A percentile compares a stretch with the other conserved stretches of the same genome.
Evolutionary conservation across 1,140 invertebrate species (phyloP).

Genomic region (Belonocnema kinseyi): DNA sequence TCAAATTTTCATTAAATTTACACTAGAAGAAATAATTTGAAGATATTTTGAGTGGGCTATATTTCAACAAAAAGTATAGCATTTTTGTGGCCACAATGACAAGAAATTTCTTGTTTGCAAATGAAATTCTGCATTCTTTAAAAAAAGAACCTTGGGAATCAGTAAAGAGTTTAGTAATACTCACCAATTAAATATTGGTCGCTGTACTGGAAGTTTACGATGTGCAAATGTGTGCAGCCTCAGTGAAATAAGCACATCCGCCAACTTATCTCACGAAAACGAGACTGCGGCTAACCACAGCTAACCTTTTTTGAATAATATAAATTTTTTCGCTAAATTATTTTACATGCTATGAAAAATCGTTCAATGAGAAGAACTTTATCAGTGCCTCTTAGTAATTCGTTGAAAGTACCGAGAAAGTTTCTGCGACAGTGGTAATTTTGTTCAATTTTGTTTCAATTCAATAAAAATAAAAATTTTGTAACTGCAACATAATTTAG

Average conservation of each 20-base stretch:
- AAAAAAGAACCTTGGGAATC: constrained; percentile 13
- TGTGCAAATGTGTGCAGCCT: constrained; percentile 48
- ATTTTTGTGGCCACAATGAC: background rate
- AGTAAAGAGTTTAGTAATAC: constrained; percentile 6
- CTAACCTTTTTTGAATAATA: background rate
- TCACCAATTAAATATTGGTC: constrained; percentile 47
- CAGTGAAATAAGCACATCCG: constrained; percentile 13
- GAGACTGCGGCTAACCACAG: background rate
- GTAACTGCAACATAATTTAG: too few species aligned
- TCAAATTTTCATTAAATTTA: too few species aligned
- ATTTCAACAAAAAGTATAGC: background rate
- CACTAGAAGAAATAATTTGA: too few species aligned
- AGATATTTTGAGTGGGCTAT: background rate
- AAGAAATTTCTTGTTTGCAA: background rate
- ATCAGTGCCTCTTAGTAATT: too few species aligned
- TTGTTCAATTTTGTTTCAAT: too few species aligned
- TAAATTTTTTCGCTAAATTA: background rate
- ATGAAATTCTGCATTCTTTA: background rate
- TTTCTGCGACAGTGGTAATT: too few species aligned
- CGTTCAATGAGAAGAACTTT: background rate
- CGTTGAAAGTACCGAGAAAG: too few species aligned
- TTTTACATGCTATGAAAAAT: background rate
- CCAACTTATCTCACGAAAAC: background rate
- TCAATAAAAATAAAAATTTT: too few species aligned
- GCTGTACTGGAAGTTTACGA: constrained; percentile 48